Base-by-base conservation (phyloP, 2,113 vertebrate species). In the Gymnorhina tibicen region DNA sequence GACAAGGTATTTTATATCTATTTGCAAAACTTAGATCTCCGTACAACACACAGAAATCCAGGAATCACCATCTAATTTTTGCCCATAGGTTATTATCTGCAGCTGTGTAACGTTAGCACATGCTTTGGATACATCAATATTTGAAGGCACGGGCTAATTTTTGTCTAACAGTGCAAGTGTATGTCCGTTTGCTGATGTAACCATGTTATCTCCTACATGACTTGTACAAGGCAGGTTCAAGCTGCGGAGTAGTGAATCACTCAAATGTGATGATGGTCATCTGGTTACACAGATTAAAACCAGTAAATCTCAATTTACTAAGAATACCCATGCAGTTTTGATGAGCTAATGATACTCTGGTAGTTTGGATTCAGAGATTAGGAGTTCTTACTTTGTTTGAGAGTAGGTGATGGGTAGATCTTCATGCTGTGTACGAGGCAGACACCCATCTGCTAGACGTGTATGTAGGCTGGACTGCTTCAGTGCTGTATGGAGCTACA, bases 371-470 rank as follows among this genome's bases (percentile, higher is more conserved):
- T 56, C 26, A 19, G 53, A 41, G 28, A 32, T 30, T 37, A 13
- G 7, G 24, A 52, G 21, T 87, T 39, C 15, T 67, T 59, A 23
- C 7, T 81, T 85, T 22, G 5, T 53, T 42, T 60, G 9, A 50
- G 35, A 76, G 33, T 18, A 56, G 28, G 14, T 64, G 39, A 56
- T 39, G 19, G 35, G 33, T 63, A 47, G 21, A 52, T 72, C 22
- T 67, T 75, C 17, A 10, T 26, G 28, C n/a, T 56, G 0, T 24
- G 12, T 16, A 68, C 17, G 39, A n/a, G 26, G 30, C 39, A 87
- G 73, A 46, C 26, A 16, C 11, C 63, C 1, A 0, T 44, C 41
- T 87, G 53, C 66, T 84, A 67, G 52, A 64, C 0, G 0, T 73
- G 11, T n/a, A 16, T 58, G 15, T 35, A 41, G 18, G n/a, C 8